Base-by-base conservation (phyloP, 1,140 invertebrate genomes). In the Drosophila micromelanica region DNA sequence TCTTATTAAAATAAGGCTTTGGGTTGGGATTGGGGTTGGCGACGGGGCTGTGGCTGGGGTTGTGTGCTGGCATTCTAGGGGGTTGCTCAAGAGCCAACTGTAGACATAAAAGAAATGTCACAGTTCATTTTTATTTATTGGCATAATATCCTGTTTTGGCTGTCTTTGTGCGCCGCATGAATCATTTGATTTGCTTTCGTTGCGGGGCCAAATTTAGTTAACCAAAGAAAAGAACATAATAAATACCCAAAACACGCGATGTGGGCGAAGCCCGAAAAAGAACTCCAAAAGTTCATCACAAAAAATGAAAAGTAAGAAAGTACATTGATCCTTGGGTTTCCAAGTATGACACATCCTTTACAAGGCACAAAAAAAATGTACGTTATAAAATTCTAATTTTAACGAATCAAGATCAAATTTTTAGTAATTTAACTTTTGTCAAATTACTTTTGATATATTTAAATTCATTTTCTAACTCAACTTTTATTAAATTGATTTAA, bases 41-140 rank as follows among this genome's bases (percentile, higher is more conserved):
- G 23, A 7, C 13, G 60, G 42, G 51, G 32, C 11, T 43, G 17
- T 37, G 8, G 27, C n/a, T 9, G 59, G 48, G 4, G 23, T 9
- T 35, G 49, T 48, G 11, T 7, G 9, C 13, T n/a, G 43, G 5
- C 42, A 27, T 27, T 27, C 11, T 45, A 42, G 13, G 40, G 52
- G 45, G 45, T 48, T 27, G 35, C 9, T 43, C 9, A 6, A 52
- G 6, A n/a, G 5, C 17, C 15, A 27, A 27, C 23, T 15, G 8
- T 17, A 17, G 20, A 23, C 72, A 68, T 38, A 65, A 76, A 85
- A 54, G 59, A 89, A 89, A 89, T 89, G 84, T 89, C 78, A 79
- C 79, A 87, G 84, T 80, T 86, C 84, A 89, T 89, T 82, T 70
- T 89, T 80, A 89, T 87, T 89, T 87, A 87, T 87, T 86, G 76